A percentile compares a stretch with the other conserved stretches of the same genome.
These are phyloP conservation scores for Nomada ruficornis DNA, from an alignment of 2,888 invertebrate genomes.

Conservation along the genomic window DNA sequence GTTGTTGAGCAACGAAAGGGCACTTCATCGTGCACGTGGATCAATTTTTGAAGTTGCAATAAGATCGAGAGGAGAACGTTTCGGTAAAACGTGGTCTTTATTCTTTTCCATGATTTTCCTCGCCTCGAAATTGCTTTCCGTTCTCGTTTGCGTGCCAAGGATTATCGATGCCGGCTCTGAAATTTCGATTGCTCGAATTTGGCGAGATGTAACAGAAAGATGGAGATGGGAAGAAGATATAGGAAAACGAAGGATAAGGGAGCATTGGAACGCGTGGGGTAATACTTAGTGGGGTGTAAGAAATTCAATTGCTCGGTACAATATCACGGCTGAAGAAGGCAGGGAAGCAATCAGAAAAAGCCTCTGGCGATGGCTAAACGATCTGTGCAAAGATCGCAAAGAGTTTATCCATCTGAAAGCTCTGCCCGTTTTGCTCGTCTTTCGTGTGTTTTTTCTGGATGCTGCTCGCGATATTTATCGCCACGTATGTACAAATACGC, in stretches of 20 bases:
- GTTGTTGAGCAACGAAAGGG: background rate
- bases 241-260: slow-evolving; percentile 1
- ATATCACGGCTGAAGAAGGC: slow-evolving; percentile 67
- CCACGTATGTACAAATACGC: slow-evolving; percentile 4
- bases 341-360: slow-evolving; percentile 75
- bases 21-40: background rate
- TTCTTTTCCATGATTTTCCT: background rate
- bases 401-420: slow-evolving; percentile 70
- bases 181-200: slow-evolving; percentile 27
- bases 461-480: slow-evolving; percentile 60
- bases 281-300: slow-evolving; percentile 64
- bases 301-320: slow-evolving; percentile 76
- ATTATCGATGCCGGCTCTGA: slow-evolving; percentile 13
- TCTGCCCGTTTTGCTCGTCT: slow-evolving; percentile 41
- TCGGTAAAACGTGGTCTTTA: background rate
- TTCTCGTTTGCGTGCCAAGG: background rate
- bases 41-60: background rate
- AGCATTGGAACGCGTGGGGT: slow-evolving; percentile 12
- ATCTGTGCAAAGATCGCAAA: slow-evolving; percentile 73
- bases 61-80: background rate
- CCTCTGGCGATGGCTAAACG: slow-evolving; percentile 74
- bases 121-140: slow-evolving; percentile 1
- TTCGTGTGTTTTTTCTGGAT: slow-evolving; percentile 44
- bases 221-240: background rate
- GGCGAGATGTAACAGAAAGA: background rate